Evolutionary conservation across 2,797 vertebrate species (phyloP).

Genomic region (Silurus aristotelis): DNA sequence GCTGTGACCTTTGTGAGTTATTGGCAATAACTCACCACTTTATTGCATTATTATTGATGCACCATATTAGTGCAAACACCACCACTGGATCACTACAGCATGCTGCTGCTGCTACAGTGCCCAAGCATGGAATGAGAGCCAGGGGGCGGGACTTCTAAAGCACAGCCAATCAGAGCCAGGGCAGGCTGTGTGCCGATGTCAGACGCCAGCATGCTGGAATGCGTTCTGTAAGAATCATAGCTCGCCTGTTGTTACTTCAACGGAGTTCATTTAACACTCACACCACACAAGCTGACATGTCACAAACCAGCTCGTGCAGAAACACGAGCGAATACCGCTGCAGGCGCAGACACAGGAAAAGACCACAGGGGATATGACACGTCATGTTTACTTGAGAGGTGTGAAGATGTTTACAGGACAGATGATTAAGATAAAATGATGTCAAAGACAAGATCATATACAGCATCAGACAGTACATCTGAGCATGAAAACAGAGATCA

Average conservation of each 20-base stretch:
- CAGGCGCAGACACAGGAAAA: background rate
- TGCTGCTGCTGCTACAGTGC: background rate
- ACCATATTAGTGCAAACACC: background rate
- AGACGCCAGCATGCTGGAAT: constrained; percentile 69
- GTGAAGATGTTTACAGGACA: constrained; percentile 2
- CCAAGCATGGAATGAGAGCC: background rate
- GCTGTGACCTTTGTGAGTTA: constrained; percentile 2
- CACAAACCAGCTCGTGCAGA: constrained; percentile 25
- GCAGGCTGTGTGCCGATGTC: constrained; percentile 30
- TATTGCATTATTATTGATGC: too few species aligned
- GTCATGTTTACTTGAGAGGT: constrained; percentile 9
- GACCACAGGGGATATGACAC: background rate
- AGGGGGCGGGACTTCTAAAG: background rate
- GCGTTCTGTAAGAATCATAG: constrained; percentile 54
- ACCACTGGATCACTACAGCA: background rate
- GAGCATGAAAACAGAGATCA: background rate
- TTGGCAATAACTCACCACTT: background rate
- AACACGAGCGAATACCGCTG: constrained; percentile 1
- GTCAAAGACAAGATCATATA: background rate
- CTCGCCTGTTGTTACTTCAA: constrained; percentile 54
- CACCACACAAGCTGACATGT: constrained; percentile 49
- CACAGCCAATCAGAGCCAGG: constrained; percentile 27
- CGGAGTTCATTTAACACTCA: constrained; percentile 52
- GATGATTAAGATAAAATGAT: background rate
- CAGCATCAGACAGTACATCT: background rate